Conservation (phyloP, 2,888 invertebrate species). For the Sthenelais limicola region DNA sequence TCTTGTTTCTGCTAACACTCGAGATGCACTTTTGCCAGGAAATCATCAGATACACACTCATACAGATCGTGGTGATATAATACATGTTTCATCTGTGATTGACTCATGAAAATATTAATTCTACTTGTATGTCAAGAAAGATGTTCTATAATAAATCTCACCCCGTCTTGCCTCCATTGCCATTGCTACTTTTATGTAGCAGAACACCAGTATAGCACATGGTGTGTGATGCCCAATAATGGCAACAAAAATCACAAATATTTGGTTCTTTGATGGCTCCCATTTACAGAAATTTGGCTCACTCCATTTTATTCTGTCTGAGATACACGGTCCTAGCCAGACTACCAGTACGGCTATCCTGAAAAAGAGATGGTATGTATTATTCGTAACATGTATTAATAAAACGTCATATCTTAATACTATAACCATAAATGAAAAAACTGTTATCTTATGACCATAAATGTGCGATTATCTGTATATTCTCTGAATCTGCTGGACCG, state of each 20-base stretch:
- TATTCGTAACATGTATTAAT: too few relatives aligned
- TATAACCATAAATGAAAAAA: too few relatives aligned
- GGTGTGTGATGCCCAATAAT: constrained; percentile 65
- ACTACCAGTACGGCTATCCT: constrained; percentile 60
- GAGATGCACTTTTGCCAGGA: background rate
- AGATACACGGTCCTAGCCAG: constrained; percentile 64
- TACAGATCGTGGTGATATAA: too few relatives aligned
- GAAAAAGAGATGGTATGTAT: constrained; percentile 38
- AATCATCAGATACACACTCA: too few relatives aligned
- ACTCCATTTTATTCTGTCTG: constrained; percentile 58
- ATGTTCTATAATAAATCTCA: too few relatives aligned
- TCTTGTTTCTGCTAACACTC: background rate
- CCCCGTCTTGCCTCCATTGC: constrained; percentile 57
- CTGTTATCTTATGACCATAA: too few relatives aligned
- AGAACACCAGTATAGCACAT: constrained; percentile 58
- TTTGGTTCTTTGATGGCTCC: constrained; percentile 63
- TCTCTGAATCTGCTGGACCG: too few relatives aligned
- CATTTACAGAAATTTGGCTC: constrained; percentile 59
- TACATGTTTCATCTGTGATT: too few relatives aligned
- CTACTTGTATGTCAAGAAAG: too few relatives aligned
- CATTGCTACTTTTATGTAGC: constrained; percentile 59
- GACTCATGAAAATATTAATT: too few relatives aligned
- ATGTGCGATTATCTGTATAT: too few relatives aligned
- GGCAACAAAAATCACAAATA: constrained; percentile 65
- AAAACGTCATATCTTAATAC: too few relatives aligned